Percentiles rank a stretch among this genome's conserved stretches.
Conservation (phyloP, 2,888 invertebrate genomes). For the Tyria jacobaeae region DNA sequence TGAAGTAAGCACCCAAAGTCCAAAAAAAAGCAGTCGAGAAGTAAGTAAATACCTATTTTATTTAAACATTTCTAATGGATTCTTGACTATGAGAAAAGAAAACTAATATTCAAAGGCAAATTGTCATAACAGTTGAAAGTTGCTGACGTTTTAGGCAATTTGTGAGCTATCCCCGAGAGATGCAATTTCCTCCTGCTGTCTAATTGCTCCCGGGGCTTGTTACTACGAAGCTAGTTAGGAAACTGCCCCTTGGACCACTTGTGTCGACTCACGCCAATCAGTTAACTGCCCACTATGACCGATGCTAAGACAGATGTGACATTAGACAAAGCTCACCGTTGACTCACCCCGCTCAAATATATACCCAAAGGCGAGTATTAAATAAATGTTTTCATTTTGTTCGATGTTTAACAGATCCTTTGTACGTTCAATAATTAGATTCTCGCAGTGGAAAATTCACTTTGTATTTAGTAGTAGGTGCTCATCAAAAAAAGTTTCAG, state of each 20-base stretch:
- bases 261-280: constrained; percentile 61
- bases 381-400: constrained; percentile 15
- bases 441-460: constrained; percentile 14
- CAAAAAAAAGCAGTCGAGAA: background rate
- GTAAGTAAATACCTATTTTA: background rate
- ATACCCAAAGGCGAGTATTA: background rate
- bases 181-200: constrained; percentile 77
- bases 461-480: constrained; percentile 14
- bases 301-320: constrained; percentile 36
- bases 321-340: background rate
- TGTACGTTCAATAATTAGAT: constrained; percentile 30
- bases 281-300: constrained; percentile 54
- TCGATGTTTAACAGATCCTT: constrained; percentile 17
- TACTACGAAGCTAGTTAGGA: constrained; percentile 67
- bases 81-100: constrained; percentile 16
- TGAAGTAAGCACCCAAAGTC: too few species aligned
- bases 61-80: background rate
- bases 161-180: constrained; percentile 78
- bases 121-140: constrained; percentile 70
- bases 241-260: constrained; percentile 58
- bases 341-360: too few species aligned
- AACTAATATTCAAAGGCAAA: constrained; percentile 63
- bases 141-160: constrained; percentile 77
- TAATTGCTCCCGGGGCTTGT: constrained; percentile 73
- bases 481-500: background rate